These are phyloP conservation scores for Diabrotica virgifera DNA, from an alignment of 1,140 invertebrate genomes.

Conservation along the genomic window DNA sequence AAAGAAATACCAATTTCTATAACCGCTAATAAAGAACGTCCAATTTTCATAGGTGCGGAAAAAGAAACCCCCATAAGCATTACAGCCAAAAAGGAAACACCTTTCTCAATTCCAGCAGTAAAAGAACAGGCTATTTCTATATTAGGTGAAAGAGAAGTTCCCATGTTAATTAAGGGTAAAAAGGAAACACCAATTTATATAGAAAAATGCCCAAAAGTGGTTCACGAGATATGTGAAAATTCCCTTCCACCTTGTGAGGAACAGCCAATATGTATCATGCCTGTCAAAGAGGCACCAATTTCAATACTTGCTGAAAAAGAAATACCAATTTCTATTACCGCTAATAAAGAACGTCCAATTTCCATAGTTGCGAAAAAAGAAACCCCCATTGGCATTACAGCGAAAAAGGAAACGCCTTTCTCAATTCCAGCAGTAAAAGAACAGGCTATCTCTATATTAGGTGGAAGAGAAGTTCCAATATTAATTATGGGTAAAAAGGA, in stretches of 20 bases:
- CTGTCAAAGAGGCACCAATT: neutral
- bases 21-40: neutral
- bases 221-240: too few species aligned
- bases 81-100: neutral
- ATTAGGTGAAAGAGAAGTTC: neutral
- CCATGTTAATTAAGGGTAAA: neutral
- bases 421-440: neutral
- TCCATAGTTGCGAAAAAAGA: neutral
- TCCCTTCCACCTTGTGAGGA: neutral
- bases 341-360: neutral
- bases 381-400: neutral
- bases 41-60: neutral
- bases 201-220: too few species aligned
- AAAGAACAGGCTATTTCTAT: neutral
- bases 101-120: neutral
- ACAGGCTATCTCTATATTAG: neutral
- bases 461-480: neutral
- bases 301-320: neutral
- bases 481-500: neutral
- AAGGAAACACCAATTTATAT: neutral
- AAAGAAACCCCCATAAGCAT: neutral
- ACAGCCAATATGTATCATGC: neutral
- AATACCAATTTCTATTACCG: neutral
- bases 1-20: neutral
- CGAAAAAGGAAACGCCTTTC: neutral